phyloP scores from a whole-genome alignment of 2,888 invertebrate genomes.

The Drosophila nr. perissopoda region DNA sequence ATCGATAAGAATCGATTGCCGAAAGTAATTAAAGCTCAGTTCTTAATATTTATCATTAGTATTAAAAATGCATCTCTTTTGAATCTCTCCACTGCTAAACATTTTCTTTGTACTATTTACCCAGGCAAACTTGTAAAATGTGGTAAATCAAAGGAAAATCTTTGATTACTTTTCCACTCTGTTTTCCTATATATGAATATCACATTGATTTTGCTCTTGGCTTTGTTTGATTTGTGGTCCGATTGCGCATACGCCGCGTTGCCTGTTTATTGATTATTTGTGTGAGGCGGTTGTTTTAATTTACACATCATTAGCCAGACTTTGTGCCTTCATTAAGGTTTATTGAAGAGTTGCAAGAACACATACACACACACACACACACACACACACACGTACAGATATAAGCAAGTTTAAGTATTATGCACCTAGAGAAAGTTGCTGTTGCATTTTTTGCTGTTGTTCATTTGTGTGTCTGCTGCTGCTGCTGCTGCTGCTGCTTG shows the following conservation, averaged over 20 bases:
- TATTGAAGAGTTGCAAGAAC: conserved; percentile 53
- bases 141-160: background rate
- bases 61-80: background rate
- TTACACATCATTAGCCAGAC: conserved; percentile 73
- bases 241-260: conserved; percentile 53
- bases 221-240: conserved; percentile 26
- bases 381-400: background rate
- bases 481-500: conserved; percentile 40
- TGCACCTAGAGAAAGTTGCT: background rate
- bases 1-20: background rate
- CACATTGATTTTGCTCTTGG: conserved; percentile 7
- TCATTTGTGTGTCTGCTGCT: conserved; percentile 18
- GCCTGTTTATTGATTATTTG: conserved; percentile 24
- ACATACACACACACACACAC: conserved; percentile 7
- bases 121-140: background rate
- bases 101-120: background rate
- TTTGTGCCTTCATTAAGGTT: conserved; percentile 72
- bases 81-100: background rate
- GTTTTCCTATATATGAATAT: background rate
- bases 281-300: conserved; percentile 54
- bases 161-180: background rate
- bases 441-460: conserved; percentile 12
- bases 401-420: background rate
- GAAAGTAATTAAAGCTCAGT: no score
- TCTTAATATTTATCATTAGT: no score